Conservation (phyloP, 2,797 vertebrate genomes). For the Triplophysa yarkandensis region DNA sequence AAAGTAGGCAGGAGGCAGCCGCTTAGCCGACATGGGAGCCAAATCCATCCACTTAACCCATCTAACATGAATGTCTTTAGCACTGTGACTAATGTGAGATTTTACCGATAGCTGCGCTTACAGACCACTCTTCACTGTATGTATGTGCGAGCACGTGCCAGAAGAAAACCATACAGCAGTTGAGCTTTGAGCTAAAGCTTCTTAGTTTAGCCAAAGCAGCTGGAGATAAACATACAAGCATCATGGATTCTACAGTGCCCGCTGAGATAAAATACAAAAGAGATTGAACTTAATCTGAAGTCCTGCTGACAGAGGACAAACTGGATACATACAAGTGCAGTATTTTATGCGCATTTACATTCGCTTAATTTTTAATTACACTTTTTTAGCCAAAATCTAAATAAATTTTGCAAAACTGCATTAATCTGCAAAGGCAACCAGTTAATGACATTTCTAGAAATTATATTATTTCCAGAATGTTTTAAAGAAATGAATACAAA, state of each 20-base stretch:
- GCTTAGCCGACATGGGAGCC: constrained; percentile 10
- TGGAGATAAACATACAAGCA: constrained; percentile 4
- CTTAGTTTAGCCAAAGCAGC: constrained; percentile 10
- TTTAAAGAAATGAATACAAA: too few species aligned
- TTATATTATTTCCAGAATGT: too few species aligned
- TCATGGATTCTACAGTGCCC: not conserved
- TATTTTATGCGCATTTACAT: not conserved
- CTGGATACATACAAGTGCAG: not conserved
- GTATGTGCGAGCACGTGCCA: constrained; percentile 12
- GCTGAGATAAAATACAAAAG: constrained; percentile 8
- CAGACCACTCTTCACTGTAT: not conserved
- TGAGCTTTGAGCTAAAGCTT: not conserved
- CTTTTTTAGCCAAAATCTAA: too few species aligned
- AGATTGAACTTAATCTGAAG: constrained; percentile 14
- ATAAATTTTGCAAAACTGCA: too few species aligned
- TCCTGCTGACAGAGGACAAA: not conserved
- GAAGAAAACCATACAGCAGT: not conserved
- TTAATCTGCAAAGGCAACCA: too few species aligned
- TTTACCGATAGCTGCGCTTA: constrained; percentile 5
- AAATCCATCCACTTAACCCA: constrained; percentile 46
- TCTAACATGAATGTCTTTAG: constrained; percentile 28
- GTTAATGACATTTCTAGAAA: too few species aligned
- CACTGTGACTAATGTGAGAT: constrained; percentile 27
- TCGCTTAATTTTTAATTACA: too few species aligned
- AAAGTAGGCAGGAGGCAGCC: constrained; percentile 34